Evolutionary conservation across 2,113 vertebrate species (phyloP).

Genomic region (Edolisoma coerulescens): DNA sequence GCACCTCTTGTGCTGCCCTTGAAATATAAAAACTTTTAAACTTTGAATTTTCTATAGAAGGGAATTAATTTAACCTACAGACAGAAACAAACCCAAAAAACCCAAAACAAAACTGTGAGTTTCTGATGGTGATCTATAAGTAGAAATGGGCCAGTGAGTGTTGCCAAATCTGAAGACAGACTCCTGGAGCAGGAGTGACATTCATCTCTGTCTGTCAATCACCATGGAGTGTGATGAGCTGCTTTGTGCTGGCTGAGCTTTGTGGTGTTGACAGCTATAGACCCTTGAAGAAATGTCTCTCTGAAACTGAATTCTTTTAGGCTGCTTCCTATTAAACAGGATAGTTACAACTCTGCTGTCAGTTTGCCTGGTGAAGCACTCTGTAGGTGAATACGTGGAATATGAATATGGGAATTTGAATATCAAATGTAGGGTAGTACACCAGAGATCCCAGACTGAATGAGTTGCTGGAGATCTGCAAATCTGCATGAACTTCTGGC

Average conservation of each 20-base stretch:
- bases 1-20: background rate
- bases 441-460: background rate
- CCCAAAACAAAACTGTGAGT: accelerated
- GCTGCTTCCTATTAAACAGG: background rate
- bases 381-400: background rate
- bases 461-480: background rate
- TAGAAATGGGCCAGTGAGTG: background rate
- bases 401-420: constrained; percentile 35
- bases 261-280: constrained; percentile 2
- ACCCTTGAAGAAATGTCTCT: background rate
- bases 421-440: constrained; percentile 18
- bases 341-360: background rate
- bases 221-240: background rate
- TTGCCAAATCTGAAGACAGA: background rate
- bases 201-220: background rate
- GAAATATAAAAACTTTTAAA: background rate
- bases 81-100: background rate
- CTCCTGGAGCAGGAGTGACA: background rate
- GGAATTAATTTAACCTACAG: background rate
- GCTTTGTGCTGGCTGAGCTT: constrained; percentile 6
- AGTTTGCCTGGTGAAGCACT: background rate
- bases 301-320: background rate
- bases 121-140: background rate
- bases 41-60: background rate
- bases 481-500: background rate